These are phyloP conservation scores for Apocrypta bakeri DNA, from an alignment of 1,140 invertebrate species.

Conservation along the genomic window DNA sequence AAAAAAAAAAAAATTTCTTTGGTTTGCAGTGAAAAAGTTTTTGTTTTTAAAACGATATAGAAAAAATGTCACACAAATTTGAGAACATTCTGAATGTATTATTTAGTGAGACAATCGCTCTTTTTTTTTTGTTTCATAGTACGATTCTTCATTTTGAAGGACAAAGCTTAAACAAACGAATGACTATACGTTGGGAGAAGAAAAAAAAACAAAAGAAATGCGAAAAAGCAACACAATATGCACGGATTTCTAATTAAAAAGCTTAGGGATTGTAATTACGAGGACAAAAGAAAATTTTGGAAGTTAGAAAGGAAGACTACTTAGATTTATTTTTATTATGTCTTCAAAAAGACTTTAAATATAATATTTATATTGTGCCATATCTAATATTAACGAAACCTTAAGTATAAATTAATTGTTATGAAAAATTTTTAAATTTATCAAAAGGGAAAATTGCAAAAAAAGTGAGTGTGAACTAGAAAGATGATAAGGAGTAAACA, in stretches of 20 bases:
- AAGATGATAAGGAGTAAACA: conserved; percentile 54
- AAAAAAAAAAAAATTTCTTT: conserved; percentile 40
- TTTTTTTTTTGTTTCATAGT: conserved; percentile 43
- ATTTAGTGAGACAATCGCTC: conserved; percentile 58
- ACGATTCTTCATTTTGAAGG: conserved; percentile 56
- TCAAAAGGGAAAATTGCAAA: conserved; percentile 67
- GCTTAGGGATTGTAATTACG: conserved; percentile 63
- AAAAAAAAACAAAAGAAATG: conserved; percentile 51
- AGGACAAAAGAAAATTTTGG: conserved; percentile 61
- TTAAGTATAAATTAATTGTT: conserved; percentile 73
- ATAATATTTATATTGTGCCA: conserved; percentile 74
- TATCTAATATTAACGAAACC: conserved; percentile 71
- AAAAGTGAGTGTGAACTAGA: conserved; percentile 54
- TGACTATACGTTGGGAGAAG: conserved; percentile 50
- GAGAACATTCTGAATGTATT: conserved; percentile 59
- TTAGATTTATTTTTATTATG: conserved; percentile 75
- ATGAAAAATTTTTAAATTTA: conserved; percentile 71
- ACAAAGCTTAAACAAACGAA: conserved; percentile 54
- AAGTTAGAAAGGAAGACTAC: conserved; percentile 71
- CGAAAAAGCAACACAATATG: conserved; percentile 56
- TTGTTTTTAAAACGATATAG: background rate
- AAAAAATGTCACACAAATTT: conserved; percentile 48
- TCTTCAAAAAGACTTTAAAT: conserved; percentile 73
- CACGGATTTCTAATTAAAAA: conserved; percentile 62
- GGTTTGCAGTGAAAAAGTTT: conserved; percentile 22